Conservation (phyloP, 2,888 invertebrate genomes). For the Rapana venosa region DNA sequence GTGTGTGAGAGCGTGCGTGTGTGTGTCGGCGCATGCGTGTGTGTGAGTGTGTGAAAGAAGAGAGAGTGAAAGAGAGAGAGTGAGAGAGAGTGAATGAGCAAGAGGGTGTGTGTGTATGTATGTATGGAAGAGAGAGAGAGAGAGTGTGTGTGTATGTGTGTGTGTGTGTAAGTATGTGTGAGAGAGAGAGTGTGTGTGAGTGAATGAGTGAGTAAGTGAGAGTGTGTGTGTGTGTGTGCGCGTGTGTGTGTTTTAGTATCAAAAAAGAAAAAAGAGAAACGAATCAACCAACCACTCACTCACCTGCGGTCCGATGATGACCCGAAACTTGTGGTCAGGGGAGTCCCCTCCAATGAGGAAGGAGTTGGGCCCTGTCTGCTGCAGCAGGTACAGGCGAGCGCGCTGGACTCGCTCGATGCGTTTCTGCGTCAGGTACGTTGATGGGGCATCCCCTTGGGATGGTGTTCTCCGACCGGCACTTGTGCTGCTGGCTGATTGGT, state of each 20-base stretch:
- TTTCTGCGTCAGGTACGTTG: conserved; percentile 66
- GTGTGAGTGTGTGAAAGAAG: no score
- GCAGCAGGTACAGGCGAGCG: conserved; percentile 79
- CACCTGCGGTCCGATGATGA: conserved; percentile 80
- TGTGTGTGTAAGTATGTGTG: no score
- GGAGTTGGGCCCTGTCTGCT: conserved; percentile 79
- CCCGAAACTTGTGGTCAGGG: conserved; percentile 79
- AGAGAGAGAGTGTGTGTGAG: no score
- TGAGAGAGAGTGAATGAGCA: no score
- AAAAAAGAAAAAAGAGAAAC: not conserved
- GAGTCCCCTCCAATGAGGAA: conserved; percentile 79
- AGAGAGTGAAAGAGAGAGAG: not conserved
- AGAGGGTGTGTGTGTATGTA: no score
- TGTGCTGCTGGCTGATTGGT: conserved; percentile 49
- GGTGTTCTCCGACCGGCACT: conserved; percentile 53
- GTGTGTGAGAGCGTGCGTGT: no score
- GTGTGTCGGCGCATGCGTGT: no score
- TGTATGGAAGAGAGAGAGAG: not conserved
- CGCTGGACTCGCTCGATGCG: conserved; percentile 75
- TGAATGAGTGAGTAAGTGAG: no score
- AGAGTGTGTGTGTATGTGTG: no score
- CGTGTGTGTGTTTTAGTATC: not conserved
- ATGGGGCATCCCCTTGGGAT: conserved; percentile 49
- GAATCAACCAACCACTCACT: conserved; percentile 56
- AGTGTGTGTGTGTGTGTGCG: not conserved